Base-by-base conservation (phyloP, 2,888 invertebrate species). In the Matsumyia berberina region DNA sequence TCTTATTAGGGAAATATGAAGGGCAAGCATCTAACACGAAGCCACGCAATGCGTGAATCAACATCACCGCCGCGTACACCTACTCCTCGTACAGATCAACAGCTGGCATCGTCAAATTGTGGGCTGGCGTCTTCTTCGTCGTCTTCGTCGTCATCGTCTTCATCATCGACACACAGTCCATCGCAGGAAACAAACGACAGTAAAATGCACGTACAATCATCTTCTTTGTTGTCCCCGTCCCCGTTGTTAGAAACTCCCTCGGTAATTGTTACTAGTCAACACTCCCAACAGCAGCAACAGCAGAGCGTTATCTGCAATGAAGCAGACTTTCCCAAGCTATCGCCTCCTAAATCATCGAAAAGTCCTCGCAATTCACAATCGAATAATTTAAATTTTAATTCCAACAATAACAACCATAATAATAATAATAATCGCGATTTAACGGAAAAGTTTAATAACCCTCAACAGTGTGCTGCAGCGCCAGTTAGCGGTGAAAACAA, bases 31-130 rank as follows among this genome's bases (percentile, higher is more conserved):
- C 93, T 97, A 88, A 96, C 96, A 78, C 94, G 98, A 89, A 97
- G 97, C 89, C 96, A 97, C 93, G 98, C 97, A 86, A 95, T 97
- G 93, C 94, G 97, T 89, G 97, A 97, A 91, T 95, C 96, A 86
- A 94, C 96, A 58, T 94, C 94, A 29, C 94, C 94, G 9, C 94
- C 94, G 35, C 93, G 94, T 85, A 92, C 93, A 57, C 91, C 92
- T 19, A 93, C 94, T 39, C 94, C 94, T 58, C 89, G 92, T 76
- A 89, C 89, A 77, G 89, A 89, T 35, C 88, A 88, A 69, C 73
- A 87, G 77, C 46, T 85, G 31, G 31, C 79, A 31, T 76, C 79
- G 51, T 51, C 76, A 46, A 81, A 85, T 70, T 79, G 73, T 49
- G 74, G 81, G 53, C 39, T 87, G 60, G 81, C 86, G 44, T 82